Percentiles rank a stretch among this genome's conserved stretches.
Evolutionary conservation across 2,113 vertebrate species (phyloP).

Genomic region (Gopherus flavomarginatus): DNA sequence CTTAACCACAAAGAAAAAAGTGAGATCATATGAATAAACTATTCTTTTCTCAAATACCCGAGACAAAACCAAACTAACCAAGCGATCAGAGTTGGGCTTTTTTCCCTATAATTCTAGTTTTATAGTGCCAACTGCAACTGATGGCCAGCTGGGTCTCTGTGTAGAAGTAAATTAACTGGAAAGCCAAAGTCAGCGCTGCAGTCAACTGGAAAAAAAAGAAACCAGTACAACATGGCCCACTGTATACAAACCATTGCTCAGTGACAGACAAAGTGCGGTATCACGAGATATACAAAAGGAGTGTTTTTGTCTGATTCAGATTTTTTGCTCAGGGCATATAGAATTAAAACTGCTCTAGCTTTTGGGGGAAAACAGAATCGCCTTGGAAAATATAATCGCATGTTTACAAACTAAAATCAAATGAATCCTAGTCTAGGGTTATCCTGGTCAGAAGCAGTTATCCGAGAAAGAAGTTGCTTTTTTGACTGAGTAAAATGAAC

Average conservation of each 20-base stretch:
- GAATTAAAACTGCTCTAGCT: not conserved
- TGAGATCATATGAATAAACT: conserved; percentile 2
- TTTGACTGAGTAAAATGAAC: not conserved
- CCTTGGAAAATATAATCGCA: not conserved
- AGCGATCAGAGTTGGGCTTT: not conserved
- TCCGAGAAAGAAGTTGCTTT: not conserved
- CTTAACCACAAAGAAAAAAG: not conserved
- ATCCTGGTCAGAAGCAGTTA: not conserved
- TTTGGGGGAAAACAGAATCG: not conserved
- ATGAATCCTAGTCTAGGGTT: not conserved
- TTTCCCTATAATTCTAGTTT: not conserved
- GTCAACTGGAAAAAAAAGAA: conserved; percentile 39
- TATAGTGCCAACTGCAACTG: conserved; percentile 40
- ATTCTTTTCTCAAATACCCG: conserved; percentile 15
- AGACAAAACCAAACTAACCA: conserved; percentile 56
- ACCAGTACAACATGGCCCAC: not conserved
- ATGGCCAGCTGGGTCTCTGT: conserved; percentile 67
- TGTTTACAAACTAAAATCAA: not conserved
- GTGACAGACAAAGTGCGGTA: not conserved
- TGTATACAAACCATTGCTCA: not conserved
- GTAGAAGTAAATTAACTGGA: conserved; percentile 74
- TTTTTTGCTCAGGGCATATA: not conserved
- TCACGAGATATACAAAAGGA: not conserved
- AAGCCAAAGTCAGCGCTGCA: conserved; percentile 49
- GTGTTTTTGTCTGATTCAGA: not conserved